These are phyloP conservation scores for Spinibarbus caldwelli DNA, from an alignment of 2,797 vertebrate species.

Conservation along the genomic window DNA sequence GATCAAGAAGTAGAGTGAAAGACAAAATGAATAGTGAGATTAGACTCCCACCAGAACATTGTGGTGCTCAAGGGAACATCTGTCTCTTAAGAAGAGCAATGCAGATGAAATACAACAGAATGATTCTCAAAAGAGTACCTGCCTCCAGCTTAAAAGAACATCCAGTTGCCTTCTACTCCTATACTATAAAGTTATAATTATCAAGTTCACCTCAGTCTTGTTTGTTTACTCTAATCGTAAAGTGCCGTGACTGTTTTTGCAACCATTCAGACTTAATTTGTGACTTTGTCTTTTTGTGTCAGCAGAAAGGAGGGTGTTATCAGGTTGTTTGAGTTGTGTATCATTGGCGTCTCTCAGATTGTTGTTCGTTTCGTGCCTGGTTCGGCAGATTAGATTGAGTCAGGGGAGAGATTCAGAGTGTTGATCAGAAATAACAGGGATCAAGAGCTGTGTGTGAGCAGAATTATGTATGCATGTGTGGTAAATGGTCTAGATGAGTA, in stretches of 20 bases:
- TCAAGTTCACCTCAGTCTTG: constrained; percentile 17
- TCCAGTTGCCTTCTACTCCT: background rate
- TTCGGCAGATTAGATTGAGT: constrained; percentile 24
- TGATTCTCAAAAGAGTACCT: background rate
- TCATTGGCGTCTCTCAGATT: constrained; percentile 8
- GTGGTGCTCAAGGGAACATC: background rate
- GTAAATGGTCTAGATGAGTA: constrained; percentile 1
- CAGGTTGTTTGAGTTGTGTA: constrained; percentile 36
- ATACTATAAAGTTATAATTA: constrained; percentile 29
- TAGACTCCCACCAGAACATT: constrained; percentile 3
- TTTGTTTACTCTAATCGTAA: constrained; percentile 32
- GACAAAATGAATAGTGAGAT: constrained; percentile 24
- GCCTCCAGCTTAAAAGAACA: constrained; percentile 4
- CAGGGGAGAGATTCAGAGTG: background rate
- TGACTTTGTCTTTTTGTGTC: constrained; percentile 33
- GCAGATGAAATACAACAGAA: constrained; percentile 18
- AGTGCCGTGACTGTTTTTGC: constrained; percentile 20
- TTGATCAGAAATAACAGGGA: constrained; percentile 29
- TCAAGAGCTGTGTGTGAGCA: constrained; percentile 25
- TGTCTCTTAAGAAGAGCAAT: constrained; percentile 6
- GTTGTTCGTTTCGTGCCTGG: background rate
- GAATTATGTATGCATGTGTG: background rate
- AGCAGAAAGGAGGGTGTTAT: constrained; percentile 24
- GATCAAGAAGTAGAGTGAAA: background rate
- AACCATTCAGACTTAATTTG: constrained; percentile 40